Evolutionary conservation across 1,140 invertebrate species (phyloP), one percentile per base, ranked within the genome.

Genomic region (Drosophila elegans): DNA sequence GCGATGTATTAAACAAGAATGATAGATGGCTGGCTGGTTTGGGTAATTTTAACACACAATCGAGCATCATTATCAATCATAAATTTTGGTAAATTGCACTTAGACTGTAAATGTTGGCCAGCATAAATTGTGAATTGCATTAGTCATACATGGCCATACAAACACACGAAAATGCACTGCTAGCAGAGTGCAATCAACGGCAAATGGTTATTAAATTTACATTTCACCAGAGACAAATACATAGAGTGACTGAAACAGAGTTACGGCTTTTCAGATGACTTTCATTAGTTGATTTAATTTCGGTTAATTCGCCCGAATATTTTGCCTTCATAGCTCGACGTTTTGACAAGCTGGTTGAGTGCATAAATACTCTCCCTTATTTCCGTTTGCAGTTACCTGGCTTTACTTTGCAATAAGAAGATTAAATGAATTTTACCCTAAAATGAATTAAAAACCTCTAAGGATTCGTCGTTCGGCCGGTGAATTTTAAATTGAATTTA

Each of bases 281-380:
- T 81, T 81, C 68, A 86, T 86, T 78, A 82, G 83, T 75, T 82
- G 83, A 86, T 86, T 88, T 86, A 49, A 66, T 82, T 80, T 86
- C 29, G 42, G 83, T 88, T 86, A 86, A 86, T 88, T 62, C 66
- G 64, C 62, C 32, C 32, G 32, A 55, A 75, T 75, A 75, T 75
- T 75, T 71, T 80, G 68, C 38, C 66, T 71, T 72, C 66, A 72
- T 71, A 71, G 57, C 67, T 57, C 67, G 46, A 57, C 51, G 4
- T 42, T 71, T 57, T 49, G 51, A 71, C 67, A 71, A 69, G 64
- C 61, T 27, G 57, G 57, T 29, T 62, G 59, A 53, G 38, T 62
- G 59, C 48, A 42, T 53, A 42, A 42, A 16, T 32, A 25, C 29
- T 21, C 46, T 45, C 13, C 16, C 27, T 13, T 36, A 55, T 13